Evolutionary conservation across 2,888 invertebrate species (phyloP).

Genomic region (Pseudolycoriella hygida): DNA sequence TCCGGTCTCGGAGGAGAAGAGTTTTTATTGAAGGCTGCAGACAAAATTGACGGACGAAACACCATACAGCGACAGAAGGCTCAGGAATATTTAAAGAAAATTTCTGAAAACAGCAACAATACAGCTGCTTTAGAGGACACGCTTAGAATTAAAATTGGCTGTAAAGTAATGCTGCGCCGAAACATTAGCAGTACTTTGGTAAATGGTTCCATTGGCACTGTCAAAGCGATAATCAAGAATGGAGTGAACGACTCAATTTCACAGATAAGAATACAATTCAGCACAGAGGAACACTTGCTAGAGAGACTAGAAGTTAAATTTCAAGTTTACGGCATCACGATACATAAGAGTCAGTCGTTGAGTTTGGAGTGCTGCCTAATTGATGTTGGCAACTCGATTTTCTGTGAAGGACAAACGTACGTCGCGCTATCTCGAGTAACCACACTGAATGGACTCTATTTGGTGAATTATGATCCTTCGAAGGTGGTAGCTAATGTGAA

Average conservation of each 20-base stretch:
- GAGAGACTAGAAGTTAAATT: too few species aligned
- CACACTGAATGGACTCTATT: background rate
- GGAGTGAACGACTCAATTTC: too few species aligned
- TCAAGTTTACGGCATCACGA: background rate
- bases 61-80: background rate
- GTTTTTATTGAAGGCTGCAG: conserved; percentile 1
- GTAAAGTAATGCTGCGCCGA: too few species aligned
- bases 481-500: background rate
- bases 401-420: background rate
- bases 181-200: too few species aligned
- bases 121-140: background rate
- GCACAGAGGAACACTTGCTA: too few species aligned
- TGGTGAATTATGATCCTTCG: background rate
- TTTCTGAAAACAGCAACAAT: background rate
- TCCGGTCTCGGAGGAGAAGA: background rate
- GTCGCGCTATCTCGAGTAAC: background rate
- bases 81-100: background rate
- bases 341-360: background rate
- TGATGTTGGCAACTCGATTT: background rate
- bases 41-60: conserved; percentile 2
- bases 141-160: too few species aligned
- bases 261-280: too few species aligned
- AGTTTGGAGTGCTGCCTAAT: background rate
- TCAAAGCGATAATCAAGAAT: too few species aligned
- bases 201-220: too few species aligned